Evolutionary conservation across 2,113 vertebrate species (phyloP).

Genomic region (Charina bottae): DNA sequence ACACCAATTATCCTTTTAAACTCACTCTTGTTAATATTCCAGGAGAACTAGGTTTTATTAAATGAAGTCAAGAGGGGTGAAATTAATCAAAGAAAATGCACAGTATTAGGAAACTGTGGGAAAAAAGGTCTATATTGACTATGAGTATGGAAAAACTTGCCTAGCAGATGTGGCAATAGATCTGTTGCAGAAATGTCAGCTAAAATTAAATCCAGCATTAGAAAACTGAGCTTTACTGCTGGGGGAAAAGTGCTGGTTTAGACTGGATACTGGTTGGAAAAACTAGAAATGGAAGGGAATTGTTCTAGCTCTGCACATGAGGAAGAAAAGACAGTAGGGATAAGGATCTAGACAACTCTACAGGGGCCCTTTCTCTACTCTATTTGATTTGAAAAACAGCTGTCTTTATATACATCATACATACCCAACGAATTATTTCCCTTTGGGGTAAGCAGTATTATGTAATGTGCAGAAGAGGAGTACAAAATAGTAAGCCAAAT

Average conservation of each 20-base stretch:
- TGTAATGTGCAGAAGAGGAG: background rate
- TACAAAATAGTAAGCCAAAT: background rate
- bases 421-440: background rate
- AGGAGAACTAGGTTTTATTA: constrained; percentile 54
- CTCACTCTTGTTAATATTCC: constrained; percentile 44
- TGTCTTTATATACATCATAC: background rate
- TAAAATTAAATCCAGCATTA: constrained; percentile 13
- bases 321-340: background rate
- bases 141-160: background rate
- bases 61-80: constrained; percentile 48
- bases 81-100: constrained; percentile 42
- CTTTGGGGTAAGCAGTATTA: background rate
- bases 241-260: background rate
- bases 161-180: constrained; percentile 6
- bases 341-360: background rate
- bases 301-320: background rate
- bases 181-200: background rate
- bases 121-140: background rate
- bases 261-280: background rate
- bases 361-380: background rate
- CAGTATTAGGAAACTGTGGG: constrained; percentile 5
- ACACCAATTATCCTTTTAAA: constrained; percentile 47
- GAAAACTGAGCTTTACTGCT: background rate
- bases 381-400: background rate
- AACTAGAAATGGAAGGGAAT: background rate